Percentiles rank a stretch among this genome's conserved stretches.
Evolutionary conservation across 2,888 invertebrate species (phyloP).

Genomic region (Eristalinus aeneus): DNA sequence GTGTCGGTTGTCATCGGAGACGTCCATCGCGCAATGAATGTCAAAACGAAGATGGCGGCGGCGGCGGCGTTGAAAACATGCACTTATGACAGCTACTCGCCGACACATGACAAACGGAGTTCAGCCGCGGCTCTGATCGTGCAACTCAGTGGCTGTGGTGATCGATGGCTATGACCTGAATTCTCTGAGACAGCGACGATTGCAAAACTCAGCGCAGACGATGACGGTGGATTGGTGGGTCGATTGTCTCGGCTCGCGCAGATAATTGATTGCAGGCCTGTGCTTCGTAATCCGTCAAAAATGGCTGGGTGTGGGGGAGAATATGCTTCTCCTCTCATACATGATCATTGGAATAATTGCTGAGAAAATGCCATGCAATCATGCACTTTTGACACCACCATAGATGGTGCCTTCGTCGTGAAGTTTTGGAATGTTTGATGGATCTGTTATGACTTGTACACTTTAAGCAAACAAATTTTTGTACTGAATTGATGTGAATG

Average conservation of each 20-base stretch:
- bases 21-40: conserved; percentile 53
- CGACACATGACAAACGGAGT: conserved; percentile 49
- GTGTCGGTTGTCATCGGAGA: conserved; percentile 55
- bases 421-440: not conserved
- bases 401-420: not conserved
- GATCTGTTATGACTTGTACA: too few species aligned
- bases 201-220: not conserved
- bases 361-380: conserved; percentile 14
- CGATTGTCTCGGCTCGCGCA: conserved; percentile 34
- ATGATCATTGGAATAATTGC: conserved; percentile 33
- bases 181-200: conserved; percentile 39
- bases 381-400: conserved; percentile 3
- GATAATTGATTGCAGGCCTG: conserved; percentile 57
- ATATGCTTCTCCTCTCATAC: conserved; percentile 5
- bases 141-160: conserved; percentile 42
- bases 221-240: conserved; percentile 27
- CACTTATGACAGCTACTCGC: conserved; percentile 63
- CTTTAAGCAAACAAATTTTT: too few species aligned
- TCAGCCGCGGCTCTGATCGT: conserved; percentile 2
- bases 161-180: conserved; percentile 69
- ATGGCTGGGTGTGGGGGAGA: conserved; percentile 29
- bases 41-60: conserved; percentile 56
- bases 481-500: too few species aligned
- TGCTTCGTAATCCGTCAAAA: conserved; percentile 7
- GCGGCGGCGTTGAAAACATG: conserved; percentile 46